phyloP scores from a whole-genome alignment of 1,140 invertebrate genomes.

The Leptinotarsa texana region DNA sequence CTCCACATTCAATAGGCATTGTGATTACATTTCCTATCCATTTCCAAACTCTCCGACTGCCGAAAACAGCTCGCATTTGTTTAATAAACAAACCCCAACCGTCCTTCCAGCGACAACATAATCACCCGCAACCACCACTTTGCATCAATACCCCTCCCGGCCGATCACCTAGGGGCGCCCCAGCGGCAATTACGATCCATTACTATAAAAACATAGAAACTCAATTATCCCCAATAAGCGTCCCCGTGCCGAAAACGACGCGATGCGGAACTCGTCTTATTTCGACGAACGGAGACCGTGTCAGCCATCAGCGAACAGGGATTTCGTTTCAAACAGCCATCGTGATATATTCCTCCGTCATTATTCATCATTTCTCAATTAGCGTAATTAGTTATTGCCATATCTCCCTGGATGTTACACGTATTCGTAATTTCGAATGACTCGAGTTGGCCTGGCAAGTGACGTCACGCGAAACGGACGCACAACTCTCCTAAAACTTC shows the following conservation, averaged over 20 bases:
- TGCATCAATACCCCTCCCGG: slow-evolving; percentile 7
- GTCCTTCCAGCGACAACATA: not conserved
- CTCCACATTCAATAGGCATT: too few relatives aligned
- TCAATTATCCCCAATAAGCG: slow-evolving; percentile 23
- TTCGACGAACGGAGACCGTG: slow-evolving; percentile 15
- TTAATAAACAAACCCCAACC: not conserved
- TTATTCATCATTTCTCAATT: slow-evolving; percentile 39
- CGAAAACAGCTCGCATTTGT: not conserved
- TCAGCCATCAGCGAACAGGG: slow-evolving; percentile 23
- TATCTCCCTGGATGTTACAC: slow-evolving; percentile 33
- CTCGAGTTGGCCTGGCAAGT: not conserved
- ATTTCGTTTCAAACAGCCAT: slow-evolving; percentile 21
- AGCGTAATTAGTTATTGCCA: slow-evolving; percentile 36
- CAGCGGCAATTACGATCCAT: slow-evolving; percentile 21
- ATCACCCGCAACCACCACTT: slow-evolving; percentile 6
- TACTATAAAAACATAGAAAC: slow-evolving; percentile 32
- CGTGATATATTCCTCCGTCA: slow-evolving; percentile 26
- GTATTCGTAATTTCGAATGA: slow-evolving; percentile 35
- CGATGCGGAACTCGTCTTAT: slow-evolving; percentile 19
- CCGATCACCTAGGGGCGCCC: not conserved
- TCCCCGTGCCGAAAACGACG: not conserved
- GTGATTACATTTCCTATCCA: too few relatives aligned
- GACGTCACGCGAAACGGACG: too few relatives aligned
- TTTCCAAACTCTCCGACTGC: too few relatives aligned
- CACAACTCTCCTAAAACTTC: too few relatives aligned